These are phyloP conservation scores for Neria commutata DNA, from an alignment of 2,888 invertebrate genomes.

Conservation along the genomic window DNA sequence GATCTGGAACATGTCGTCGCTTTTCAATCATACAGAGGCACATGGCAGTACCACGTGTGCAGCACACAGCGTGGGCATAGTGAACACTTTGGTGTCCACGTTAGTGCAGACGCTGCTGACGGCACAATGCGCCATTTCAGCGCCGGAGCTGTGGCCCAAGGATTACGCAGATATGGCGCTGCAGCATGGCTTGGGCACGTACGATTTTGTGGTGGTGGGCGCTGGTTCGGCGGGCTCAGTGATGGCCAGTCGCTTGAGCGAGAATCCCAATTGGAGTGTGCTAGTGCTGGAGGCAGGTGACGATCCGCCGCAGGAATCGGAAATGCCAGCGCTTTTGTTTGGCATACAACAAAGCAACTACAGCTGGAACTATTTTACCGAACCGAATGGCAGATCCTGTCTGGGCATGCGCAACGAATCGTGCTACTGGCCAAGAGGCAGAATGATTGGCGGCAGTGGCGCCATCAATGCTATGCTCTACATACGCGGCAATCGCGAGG, in stretches of 20 bases:
- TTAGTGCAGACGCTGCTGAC: slow-evolving; percentile 67
- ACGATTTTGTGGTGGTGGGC: slow-evolving; percentile 63
- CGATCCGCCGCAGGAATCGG: slow-evolving; percentile 61
- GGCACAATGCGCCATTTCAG: slow-evolving; percentile 67
- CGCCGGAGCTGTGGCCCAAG: slow-evolving; percentile 65
- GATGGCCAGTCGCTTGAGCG: slow-evolving; percentile 63
- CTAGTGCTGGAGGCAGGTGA: slow-evolving; percentile 65
- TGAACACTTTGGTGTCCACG: slow-evolving; percentile 64
- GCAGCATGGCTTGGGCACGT: slow-evolving; percentile 50
- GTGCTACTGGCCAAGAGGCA: slow-evolving; percentile 68
- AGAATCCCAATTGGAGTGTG: slow-evolving; percentile 61
- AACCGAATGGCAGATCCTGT: slow-evolving; percentile 42
- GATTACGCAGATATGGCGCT: slow-evolving; percentile 57
- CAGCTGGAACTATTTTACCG: slow-evolving; percentile 50
- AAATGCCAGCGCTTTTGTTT: slow-evolving; percentile 47
- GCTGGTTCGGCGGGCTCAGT: slow-evolving; percentile 64
- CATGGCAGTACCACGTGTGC: no score
- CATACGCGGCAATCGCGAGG: slow-evolving; percentile 68
- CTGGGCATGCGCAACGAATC: slow-evolving; percentile 40
- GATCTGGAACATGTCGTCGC: no score
- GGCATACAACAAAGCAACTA: slow-evolving; percentile 41
- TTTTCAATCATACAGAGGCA: no score
- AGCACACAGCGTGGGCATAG: slow-evolving; percentile 43
- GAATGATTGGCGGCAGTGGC: slow-evolving; percentile 71
- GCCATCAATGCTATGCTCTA: slow-evolving; percentile 72